Base-by-base conservation (phyloP, 2,113 vertebrate genomes). In the Bubo blakistoni region DNA sequence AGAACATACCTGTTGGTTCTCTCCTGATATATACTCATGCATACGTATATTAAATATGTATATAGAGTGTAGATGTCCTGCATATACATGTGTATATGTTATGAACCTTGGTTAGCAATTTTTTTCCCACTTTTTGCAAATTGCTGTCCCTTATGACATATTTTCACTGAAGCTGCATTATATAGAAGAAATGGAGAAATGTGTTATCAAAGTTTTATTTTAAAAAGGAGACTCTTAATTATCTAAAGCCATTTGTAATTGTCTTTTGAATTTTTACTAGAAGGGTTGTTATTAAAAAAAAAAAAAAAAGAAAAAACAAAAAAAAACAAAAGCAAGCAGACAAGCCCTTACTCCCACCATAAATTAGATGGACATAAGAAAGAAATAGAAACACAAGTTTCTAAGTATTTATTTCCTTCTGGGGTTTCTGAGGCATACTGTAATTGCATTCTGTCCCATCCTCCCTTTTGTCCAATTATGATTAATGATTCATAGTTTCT, bases 41-140 rank as follows among this genome's bases (percentile, higher is more conserved):
- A 96, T 97, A 95, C 92, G 19, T 96, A 92, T 94, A 96, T 97
- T 94, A 95, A 96, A 95, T 97, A 97, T 98, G 97, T 98, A 98
- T 97, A 98, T 98, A 98, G 97, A 89, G 80, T 98, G 95, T 98
- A 97, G 97, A 96, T 98, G 97, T 96, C 81, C 93, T 97, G 96
- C 98, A 98, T 97, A 98, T 98, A 98, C 98, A 98, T 95, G 86
- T 98, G 97, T 98, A 98, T 97, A 98, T 98, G 98, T 97, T 96
- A 92, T 20, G 29, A 97, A 94, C 96, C 94, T 97, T 96, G 95
- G 97, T 96, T 97, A 97, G 96, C 96, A 96, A 82, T 85, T 98
- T 97, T 97, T 97, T 52, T 6, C 62, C 62, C 47, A 95, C 94
- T 96, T 97, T 95, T 98, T 96, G 96, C 98, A 97, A 98, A 98